Evolutionary conservation across 2,113 vertebrate genomes (phyloP), one percentile per base, ranked within the genome.

Genomic region (Dissostichus mawsoni): DNA sequence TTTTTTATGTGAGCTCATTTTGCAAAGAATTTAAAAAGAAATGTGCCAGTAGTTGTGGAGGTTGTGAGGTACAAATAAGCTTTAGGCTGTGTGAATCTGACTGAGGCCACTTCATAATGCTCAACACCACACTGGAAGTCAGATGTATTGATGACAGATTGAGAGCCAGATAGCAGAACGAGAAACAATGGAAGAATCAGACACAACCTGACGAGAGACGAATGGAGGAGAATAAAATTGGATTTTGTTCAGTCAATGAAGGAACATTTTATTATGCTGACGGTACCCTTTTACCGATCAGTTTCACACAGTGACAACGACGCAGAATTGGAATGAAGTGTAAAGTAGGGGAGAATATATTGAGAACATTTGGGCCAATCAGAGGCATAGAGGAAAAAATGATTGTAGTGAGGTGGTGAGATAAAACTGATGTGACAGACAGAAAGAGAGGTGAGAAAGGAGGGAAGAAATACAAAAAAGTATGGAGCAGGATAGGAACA

Each of bases 401-500:
- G 8, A 81, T 75, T 63, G 81, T 33, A 59, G 58, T 76, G 57
- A 69, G 66, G 59, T 14, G 41, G 57, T 8, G 73, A 71, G 56
- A 69, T 75, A 71, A 78, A 47, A 71, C 11, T 41, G 51, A 76
- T 64, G 70, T 76, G 71, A 72, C 45, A 55, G 78, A n/a, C 11
- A 20, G 29, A 29, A 48, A 73, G 50, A 44, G 23, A 17, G 57
- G 7, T 5, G 47, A 52, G 48, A n/a, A 78, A 50, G n/a, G 59
- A 23, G 16, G 8, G 52, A 18, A 53, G 3, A 72, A 76, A 74
- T 50, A 58, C 56, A 94, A 92, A 94, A 94, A 29, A 29, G 29
- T 29, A 56, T 9, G 50, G 23, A n/a, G 92, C 23, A n/a, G 69
- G 36, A 57, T 6, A 23, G 94, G 94, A 45, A 36, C 57, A 12